These are phyloP conservation scores for Maccullochella peelii DNA, from an alignment of 2,113 vertebrate genomes.

Conservation along the genomic window DNA sequence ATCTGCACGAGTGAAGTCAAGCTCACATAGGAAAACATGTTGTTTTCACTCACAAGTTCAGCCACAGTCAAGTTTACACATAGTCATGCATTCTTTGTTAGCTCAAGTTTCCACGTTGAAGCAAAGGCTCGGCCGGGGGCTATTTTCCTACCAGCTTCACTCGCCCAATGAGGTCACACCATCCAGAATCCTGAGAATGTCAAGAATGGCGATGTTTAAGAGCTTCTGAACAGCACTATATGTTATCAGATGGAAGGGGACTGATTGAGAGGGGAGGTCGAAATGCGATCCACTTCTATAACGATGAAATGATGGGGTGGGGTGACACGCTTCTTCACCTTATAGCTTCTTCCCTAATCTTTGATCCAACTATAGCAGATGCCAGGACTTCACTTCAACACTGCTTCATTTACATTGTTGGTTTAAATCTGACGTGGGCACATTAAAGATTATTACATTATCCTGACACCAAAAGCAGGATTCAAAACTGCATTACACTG, in stretches of 20 bases:
- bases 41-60: slow-evolving; percentile 68
- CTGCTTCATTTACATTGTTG: slow-evolving; percentile 22
- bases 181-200: slow-evolving; percentile 78
- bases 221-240: slow-evolving; percentile 67
- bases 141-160: slow-evolving; percentile 75
- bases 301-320: slow-evolving; percentile 36
- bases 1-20: slow-evolving; percentile 37
- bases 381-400: slow-evolving; percentile 45
- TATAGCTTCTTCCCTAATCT: slow-evolving; percentile 46
- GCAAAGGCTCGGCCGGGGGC: slow-evolving; percentile 75
- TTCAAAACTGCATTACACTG: neutral
- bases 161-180: slow-evolving; percentile 82
- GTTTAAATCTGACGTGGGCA: slow-evolving; percentile 9
- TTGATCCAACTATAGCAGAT: slow-evolving; percentile 32
- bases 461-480: neutral
- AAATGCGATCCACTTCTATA: slow-evolving; percentile 59
- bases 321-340: slow-evolving; percentile 40
- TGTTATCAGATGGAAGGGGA: slow-evolving; percentile 75
- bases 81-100: slow-evolving; percentile 78
- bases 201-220: slow-evolving; percentile 77
- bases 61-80: slow-evolving; percentile 75
- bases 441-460: neutral
- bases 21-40: slow-evolving; percentile 54
- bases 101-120: slow-evolving; percentile 81
- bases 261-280: slow-evolving; percentile 51